phyloP scores from a whole-genome alignment of 2,113 vertebrate species.

The Grammomys dolichurus region DNA sequence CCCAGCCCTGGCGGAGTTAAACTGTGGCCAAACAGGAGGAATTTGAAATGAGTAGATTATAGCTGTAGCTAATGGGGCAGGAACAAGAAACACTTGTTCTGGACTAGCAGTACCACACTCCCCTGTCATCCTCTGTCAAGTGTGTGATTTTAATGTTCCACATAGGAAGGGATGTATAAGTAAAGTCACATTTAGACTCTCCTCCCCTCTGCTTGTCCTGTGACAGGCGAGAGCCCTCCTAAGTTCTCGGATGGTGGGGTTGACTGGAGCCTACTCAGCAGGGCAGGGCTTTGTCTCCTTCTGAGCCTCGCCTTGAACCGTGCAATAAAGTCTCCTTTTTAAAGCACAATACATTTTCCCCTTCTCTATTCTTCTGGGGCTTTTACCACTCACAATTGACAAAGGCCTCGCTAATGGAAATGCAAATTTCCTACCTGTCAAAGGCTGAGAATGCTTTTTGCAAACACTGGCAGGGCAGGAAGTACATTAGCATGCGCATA shows the following conservation, averaged over 20 bases:
- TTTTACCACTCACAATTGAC: slow-evolving; percentile 83
- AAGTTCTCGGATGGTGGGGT: slow-evolving; percentile 38
- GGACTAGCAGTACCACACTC: slow-evolving; percentile 1
- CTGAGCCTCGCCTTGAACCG: slow-evolving; percentile 57
- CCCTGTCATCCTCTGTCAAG: slow-evolving; percentile 16
- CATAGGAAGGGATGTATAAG: slow-evolving; percentile 64
- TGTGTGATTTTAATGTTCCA: slow-evolving; percentile 59
- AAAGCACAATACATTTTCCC: slow-evolving; percentile 69
- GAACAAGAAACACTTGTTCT: neutral
- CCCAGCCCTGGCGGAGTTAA: neutral
- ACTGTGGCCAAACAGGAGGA: neutral
- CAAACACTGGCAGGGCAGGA: slow-evolving; percentile 69
- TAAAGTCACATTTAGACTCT: slow-evolving; percentile 52
- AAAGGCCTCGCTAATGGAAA: slow-evolving; percentile 86
- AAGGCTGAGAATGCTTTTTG: slow-evolving; percentile 76
- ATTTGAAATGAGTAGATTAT: slow-evolving; percentile 47
- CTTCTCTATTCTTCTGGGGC: slow-evolving; percentile 78
- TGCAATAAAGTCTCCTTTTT: slow-evolving; percentile 63
- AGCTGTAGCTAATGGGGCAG: slow-evolving; percentile 30
- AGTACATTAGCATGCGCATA: slow-evolving; percentile 41
- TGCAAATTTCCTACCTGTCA: slow-evolving; percentile 87
- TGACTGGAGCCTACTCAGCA: neutral
- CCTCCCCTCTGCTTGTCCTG: slow-evolving; percentile 61
- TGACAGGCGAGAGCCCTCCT: slow-evolving; percentile 61
- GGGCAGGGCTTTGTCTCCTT: slow-evolving; percentile 76